phyloP scores from a whole-genome alignment of 2,113 vertebrate species.

The Prolemur simus region DNA sequence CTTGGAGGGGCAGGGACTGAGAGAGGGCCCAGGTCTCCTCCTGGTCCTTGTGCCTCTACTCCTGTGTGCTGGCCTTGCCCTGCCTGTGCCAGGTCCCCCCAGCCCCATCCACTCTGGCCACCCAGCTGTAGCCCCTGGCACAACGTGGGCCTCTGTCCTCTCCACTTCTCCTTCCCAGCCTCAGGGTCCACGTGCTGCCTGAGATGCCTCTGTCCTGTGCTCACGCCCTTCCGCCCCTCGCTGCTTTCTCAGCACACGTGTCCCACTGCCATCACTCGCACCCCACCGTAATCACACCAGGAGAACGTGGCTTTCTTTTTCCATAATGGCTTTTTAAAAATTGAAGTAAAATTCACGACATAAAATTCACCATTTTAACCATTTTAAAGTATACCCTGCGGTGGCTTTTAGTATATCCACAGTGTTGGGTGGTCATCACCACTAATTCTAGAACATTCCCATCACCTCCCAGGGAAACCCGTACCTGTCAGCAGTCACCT shows the following conservation, averaged over 20 bases:
- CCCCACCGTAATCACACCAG: background rate
- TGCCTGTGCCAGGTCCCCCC: accelerated
- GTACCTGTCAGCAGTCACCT: background rate
- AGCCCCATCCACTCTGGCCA: too few relatives aligned
- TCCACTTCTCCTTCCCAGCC: too few relatives aligned
- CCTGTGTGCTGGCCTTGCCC: too few relatives aligned
- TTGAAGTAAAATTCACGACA: background rate
- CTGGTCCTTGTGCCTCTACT: accelerated
- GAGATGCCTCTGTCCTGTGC: accelerated
- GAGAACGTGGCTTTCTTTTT: background rate
- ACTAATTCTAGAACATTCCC: background rate
- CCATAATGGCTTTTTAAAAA: background rate
- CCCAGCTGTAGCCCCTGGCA: accelerated
- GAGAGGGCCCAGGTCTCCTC: accelerated
- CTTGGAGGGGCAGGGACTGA: background rate
- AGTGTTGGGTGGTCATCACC: background rate
- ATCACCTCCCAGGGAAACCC: background rate
- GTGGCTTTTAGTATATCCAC: background rate
- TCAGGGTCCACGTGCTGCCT: accelerated
- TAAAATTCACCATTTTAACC: background rate
- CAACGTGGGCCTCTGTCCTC: background rate
- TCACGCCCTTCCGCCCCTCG: accelerated
- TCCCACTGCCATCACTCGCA: background rate
- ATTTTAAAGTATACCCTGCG: background rate
- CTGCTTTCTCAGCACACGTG: accelerated